Base-by-base conservation (phyloP, 1,140 invertebrate genomes). In the Dermatophagoides farinae region DNA sequence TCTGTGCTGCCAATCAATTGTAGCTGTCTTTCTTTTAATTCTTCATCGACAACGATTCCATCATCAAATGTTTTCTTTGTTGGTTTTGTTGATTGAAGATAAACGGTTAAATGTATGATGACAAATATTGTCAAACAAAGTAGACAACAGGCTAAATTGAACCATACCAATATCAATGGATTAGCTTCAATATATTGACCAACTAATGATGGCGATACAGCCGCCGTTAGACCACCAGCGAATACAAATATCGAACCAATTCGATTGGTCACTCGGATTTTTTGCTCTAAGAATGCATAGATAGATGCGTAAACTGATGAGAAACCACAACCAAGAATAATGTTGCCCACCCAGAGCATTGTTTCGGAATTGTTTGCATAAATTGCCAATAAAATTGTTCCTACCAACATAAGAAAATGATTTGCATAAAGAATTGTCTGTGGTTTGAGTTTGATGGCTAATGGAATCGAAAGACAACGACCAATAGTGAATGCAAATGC, bases 181-280 rank as follows among this genome's bases (percentile, higher is more conserved):
- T 50, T 61, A 6, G 51, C 47, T 23, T 50, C 46, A 25, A 63
- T 63, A 40, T 61, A 59, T n/a, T 63, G 59, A 20, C 62, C 62
- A 5, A 63, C 57, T 11, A 63, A 16, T 14, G 51, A 50, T 22
- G 62, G 55, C 1, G 39, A 61, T n/a, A 63, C 16, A 10, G 59
- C 62, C 4, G 55, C 57, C 14, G 57, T 62, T 11, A 63, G 47
- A 49, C 58, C 47, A 20, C 46, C 16, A 57, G 39, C n/a, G 14
- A 62, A 43, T 40, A 64, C 25, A 51, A 62, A 40, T 40, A 62
- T 41, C 49, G 63, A 57, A 50, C 63, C 39, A 22, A 61, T 25
- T 58, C 60, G 20, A 25, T 66, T 23, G 57, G 64, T 22, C 46
- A 62, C 20, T 39, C 52, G 25, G 8, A 61, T 58, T 31, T 61